A percentile compares a stretch with the other conserved stretches of the same genome.
Evolutionary conservation across 2,797 vertebrate genomes (phyloP).

Genomic region (Graptemys geographica): DNA sequence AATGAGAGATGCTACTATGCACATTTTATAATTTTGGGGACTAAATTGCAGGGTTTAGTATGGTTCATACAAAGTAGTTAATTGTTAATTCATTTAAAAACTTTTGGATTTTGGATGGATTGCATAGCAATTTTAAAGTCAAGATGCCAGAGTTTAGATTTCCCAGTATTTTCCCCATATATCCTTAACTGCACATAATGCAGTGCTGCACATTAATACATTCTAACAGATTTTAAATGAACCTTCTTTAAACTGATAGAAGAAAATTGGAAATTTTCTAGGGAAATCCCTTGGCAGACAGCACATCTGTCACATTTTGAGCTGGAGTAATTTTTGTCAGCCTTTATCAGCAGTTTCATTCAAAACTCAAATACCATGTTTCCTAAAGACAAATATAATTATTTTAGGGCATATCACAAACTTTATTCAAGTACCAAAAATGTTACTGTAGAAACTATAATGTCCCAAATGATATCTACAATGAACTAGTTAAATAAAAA

Average conservation of each 20-base stretch:
- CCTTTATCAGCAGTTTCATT: slow-evolving; percentile 54
- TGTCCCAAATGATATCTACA: slow-evolving; percentile 46
- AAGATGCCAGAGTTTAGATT: background rate
- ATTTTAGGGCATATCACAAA: slow-evolving; percentile 45
- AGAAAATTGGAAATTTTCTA: slow-evolving; percentile 55
- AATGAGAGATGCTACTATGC: background rate
- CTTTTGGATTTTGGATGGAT: background rate
- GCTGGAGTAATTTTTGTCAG: slow-evolving; percentile 48
- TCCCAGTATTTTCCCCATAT: slow-evolving; percentile 10
- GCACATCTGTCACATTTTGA: slow-evolving; percentile 54
- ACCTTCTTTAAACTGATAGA: slow-evolving; percentile 50
- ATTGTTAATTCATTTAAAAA: background rate
- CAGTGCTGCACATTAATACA: background rate
- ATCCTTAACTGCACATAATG: background rate
- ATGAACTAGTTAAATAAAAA: slow-evolving; percentile 33
- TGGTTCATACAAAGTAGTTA: background rate
- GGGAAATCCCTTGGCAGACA: slow-evolving; percentile 63
- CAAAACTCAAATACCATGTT: slow-evolving; percentile 65
- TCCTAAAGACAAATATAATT: slow-evolving; percentile 69
- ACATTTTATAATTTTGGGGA: background rate
- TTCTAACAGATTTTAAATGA: slow-evolving; percentile 65
- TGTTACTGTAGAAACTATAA: slow-evolving; percentile 46
- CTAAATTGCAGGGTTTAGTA: background rate
- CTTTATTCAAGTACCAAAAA: slow-evolving; percentile 53
- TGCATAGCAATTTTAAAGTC: background rate